Evolutionary conservation across 2,113 vertebrate species (phyloP).

Genomic region (Percopsis transmontana): DNA sequence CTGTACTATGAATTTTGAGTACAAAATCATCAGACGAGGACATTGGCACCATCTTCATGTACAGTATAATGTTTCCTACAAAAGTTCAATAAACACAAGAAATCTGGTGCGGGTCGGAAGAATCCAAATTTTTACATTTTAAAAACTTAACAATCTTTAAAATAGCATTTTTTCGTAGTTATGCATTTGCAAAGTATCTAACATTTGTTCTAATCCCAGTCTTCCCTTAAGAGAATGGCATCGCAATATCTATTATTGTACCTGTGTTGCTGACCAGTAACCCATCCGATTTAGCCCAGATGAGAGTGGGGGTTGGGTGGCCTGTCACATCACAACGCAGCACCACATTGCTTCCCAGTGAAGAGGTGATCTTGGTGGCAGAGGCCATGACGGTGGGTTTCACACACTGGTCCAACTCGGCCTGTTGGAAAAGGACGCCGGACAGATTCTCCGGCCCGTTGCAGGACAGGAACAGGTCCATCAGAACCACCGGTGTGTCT

Average conservation of each 20-base stretch:
- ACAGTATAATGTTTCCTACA: no score
- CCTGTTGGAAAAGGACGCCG: constrained; percentile 88
- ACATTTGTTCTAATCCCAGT: no score
- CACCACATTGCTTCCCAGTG: constrained; percentile 89
- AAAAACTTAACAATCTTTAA: no score
- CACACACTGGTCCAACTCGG: constrained; percentile 88
- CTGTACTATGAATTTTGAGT: background rate
- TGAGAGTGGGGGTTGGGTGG: constrained; percentile 87
- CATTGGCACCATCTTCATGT: background rate
- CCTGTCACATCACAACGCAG: constrained; percentile 91
- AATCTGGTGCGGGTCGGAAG: no score
- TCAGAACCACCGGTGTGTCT: constrained; percentile 79
- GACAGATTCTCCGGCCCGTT: constrained; percentile 85
- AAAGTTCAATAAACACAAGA: no score
- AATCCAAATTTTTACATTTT: no score
- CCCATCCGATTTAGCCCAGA: constrained; percentile 83
- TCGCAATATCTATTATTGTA: constrained; percentile 55
- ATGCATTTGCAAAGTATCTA: background rate
- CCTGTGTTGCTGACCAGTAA: constrained; percentile 85
- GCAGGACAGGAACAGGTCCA: constrained; percentile 86
- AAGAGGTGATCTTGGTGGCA: constrained; percentile 91
- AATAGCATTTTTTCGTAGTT: no score
- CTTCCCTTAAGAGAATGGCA: background rate
- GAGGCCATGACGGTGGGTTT: constrained; percentile 94
- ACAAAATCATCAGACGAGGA: background rate